Base-by-base conservation (phyloP, 2,113 vertebrate genomes). In the Cinclus mexicanus region DNA sequence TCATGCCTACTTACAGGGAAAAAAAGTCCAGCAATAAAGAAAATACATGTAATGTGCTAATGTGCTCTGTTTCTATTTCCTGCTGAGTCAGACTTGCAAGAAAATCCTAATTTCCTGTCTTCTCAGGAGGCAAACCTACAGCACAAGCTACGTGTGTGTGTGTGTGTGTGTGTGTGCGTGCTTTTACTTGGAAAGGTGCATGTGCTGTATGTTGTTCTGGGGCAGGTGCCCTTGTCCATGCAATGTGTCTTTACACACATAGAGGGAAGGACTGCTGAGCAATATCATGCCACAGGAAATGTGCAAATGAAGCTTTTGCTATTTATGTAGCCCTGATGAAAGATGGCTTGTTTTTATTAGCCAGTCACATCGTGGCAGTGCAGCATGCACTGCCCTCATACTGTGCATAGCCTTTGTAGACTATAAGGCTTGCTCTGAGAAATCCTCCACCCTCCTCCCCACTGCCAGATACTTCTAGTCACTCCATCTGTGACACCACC, bases 11-110 rank as follows among this genome's bases (percentile, higher is more conserved):
- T 92, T 96, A 88, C 81, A 71, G 70, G 52, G 59, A 74, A 92
- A 83, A 80, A 94, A 77, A 68, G 82, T 94, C 89, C 96, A 97
- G 93, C 91, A 98, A 98, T 98, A 98, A 98, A 98, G 87, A 96
- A 97, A 97, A 92, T 65, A 65, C 63, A 93, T 28, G 35, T 88
- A 64, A 75, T 19, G 3, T 50, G 35, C 12, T 88, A 64, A 75
- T 19, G 3, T 50, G 35, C 12, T 21, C 18, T 91, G 87, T 89
- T 50, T 88, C 70, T 57, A 2, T 56, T 95, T 93, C 21, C 2
- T 91, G 25, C 39, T 12, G 11, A 44, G 50, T 77, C 56, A 47
- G 31, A 72, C 72, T 77, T 88, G 33, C 33, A 77, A 55, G 12
- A 86, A 74, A 90, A 68, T 23, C 7, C 14, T 80, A 4, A 44